A percentile compares a stretch with the other conserved stretches of the same genome.
Conservation (phyloP, 2,113 vertebrate species). For the Scopus umbretta region DNA sequence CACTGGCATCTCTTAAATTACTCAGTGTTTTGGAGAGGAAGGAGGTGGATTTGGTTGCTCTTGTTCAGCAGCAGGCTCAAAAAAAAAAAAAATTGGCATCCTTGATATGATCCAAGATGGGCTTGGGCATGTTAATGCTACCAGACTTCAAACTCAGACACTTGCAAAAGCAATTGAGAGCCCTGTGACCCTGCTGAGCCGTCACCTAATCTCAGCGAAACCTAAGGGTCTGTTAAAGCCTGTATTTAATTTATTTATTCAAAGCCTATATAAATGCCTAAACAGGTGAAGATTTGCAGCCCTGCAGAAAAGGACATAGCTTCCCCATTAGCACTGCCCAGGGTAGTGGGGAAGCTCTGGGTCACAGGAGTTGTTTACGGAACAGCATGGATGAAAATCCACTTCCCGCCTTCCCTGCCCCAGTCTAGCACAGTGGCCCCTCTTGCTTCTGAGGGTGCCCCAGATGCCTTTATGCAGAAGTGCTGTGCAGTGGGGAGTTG, state of each 20-base stretch:
- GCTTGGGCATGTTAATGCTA: background rate
- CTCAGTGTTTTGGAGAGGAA: background rate
- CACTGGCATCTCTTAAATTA: background rate
- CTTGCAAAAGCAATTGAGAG: background rate
- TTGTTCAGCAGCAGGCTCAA: background rate
- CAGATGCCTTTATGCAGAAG: background rate
- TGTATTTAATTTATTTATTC: too few species aligned
- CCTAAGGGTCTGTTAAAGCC: background rate
- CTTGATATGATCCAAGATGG: background rate
- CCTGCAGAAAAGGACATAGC: background rate
- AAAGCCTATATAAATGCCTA: background rate
- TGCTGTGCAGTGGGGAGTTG: background rate
- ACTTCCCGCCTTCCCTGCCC: too few species aligned
- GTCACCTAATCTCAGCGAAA: background rate
- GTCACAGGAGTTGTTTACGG: background rate
- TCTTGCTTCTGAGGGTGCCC: background rate
- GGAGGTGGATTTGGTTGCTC: background rate
- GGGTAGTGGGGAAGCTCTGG: background rate
- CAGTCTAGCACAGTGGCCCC: fast-evolving
- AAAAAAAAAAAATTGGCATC: background rate
- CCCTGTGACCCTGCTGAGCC: background rate
- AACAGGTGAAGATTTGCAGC: background rate
- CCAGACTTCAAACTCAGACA: background rate
- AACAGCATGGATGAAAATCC: background rate
- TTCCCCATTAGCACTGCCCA: background rate